Evolutionary conservation across 2,113 vertebrate species (phyloP), one percentile per base, ranked within the genome.

Genomic region (Osmerus eperlanus): DNA sequence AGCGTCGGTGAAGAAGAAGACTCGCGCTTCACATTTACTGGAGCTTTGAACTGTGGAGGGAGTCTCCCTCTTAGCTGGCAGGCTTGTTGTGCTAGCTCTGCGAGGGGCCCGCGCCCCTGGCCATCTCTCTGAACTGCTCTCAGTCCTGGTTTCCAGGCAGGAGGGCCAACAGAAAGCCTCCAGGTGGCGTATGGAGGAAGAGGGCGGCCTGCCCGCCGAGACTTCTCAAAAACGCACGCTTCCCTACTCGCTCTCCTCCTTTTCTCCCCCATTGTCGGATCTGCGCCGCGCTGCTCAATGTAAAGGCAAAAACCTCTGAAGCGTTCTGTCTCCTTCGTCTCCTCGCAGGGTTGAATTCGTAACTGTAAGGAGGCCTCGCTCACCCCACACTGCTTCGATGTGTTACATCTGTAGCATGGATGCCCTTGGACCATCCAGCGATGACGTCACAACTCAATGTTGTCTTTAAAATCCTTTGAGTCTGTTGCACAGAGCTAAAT

Each of bases 121-220:
- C 86, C 81, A 77, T 87, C 86, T 62, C 64, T 87, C 78, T 84
- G 75, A 89, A 82, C 72, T 72, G 75, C 78, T 82, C 84, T 81
- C 86, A 86, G 78, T 82, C 78, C 73, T 70, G 68, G 73, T 71
- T 78, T 82, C 78, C 58, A 79, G 71, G 81, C 80, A 76, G 77
- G 62, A 47, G 73, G 72, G 69, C 75, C 78, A 58, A n/a, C 15
- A 47, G 75, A 81, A 86, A 81, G 85, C 79, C 87, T 87, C 78
- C 81, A 86, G 86, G 86, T 88, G 86, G 86, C 83, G 32, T 47
- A 9, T 47, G 9, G 41, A 51, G 29, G 70, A 11, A 23, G 58
- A 67, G 56, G 59, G 70, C n/a, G 32, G 4, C 2, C 59, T 56
- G 59, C 25, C 62, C 11, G 41, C 68, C 8, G 65, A 74, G 71